A percentile compares a stretch with the other conserved stretches of the same genome.
Evolutionary conservation across 92 coral and sea anemone species (phyloP).

Genomic region (Bergia sp.): DNA sequence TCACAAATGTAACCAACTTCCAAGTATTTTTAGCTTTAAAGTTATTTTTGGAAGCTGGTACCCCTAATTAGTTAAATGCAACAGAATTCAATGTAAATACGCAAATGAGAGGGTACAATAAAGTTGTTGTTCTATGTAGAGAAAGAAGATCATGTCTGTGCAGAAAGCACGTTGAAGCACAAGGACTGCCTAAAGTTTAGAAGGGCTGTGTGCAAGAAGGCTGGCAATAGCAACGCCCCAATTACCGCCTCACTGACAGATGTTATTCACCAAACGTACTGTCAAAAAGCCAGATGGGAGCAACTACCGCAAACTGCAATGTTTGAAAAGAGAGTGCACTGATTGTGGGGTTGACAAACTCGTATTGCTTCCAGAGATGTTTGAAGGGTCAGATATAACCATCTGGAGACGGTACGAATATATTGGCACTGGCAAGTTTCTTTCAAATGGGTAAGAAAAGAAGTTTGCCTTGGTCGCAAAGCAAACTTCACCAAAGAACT

Average conservation of each 20-base stretch:
- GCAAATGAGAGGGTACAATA: too few relatives aligned
- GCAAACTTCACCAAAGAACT: slow-evolving; percentile 43
- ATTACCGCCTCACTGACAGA: slow-evolving; percentile 53
- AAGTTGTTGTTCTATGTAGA: neutral
- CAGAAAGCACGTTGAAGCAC: slow-evolving; percentile 65
- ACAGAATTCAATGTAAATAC: too few relatives aligned
- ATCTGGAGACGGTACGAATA: slow-evolving; percentile 46
- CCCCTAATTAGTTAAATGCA: too few relatives aligned
- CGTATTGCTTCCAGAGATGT: slow-evolving; percentile 57
- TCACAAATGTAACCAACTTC: too few relatives aligned
- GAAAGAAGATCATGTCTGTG: slow-evolving; percentile 63
- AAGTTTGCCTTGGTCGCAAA: slow-evolving; percentile 51
- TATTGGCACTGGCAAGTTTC: neutral
- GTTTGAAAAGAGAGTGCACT: slow-evolving; percentile 54
- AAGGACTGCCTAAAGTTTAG: slow-evolving; percentile 58
- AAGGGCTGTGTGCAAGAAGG: slow-evolving; percentile 37
- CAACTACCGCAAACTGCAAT: slow-evolving; percentile 53
- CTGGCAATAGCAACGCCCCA: slow-evolving; percentile 14
- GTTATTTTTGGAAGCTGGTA: too few relatives aligned
- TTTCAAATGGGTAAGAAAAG: slow-evolving; percentile 62
- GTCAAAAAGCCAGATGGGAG: slow-evolving; percentile 29
- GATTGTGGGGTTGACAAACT: slow-evolving; percentile 57
- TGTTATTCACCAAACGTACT: too few relatives aligned
- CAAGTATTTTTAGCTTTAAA: too few relatives aligned
- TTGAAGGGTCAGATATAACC: slow-evolving; percentile 26